Conservation (phyloP, 2,797 vertebrate species). For the Lagodon rhomboides region DNA sequence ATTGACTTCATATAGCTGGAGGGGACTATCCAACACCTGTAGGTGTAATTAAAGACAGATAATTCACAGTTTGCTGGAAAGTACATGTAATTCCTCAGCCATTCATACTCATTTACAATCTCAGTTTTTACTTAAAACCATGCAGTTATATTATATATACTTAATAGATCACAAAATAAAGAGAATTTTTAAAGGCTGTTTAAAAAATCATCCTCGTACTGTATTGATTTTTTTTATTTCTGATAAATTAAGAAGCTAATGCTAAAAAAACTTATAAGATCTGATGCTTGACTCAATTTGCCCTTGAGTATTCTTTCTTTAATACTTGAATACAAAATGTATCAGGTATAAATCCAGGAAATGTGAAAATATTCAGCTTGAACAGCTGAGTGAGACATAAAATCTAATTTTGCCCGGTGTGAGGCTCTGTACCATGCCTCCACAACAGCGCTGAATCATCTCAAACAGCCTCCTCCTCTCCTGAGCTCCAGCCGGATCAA, state of each 20-base stretch:
- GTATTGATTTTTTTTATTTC: not conserved
- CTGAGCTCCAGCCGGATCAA: slow-evolving; percentile 41
- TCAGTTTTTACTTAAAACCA: too few relatives aligned
- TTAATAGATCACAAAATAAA: too few relatives aligned
- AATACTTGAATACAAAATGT: not conserved
- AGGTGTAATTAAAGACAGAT: slow-evolving; percentile 18
- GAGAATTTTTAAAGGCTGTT: too few relatives aligned
- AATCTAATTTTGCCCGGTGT: slow-evolving; percentile 18
- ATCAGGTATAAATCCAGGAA: not conserved
- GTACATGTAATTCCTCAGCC: slow-evolving; percentile 13
- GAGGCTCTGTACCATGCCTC: not conserved
- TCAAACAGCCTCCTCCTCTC: slow-evolving; percentile 28
- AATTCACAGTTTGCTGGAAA: slow-evolving; percentile 28
- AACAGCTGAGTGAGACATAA: slow-evolving; percentile 19
- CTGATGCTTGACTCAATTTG: not conserved
- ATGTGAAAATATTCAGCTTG: slow-evolving; percentile 18
- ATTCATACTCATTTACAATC: not conserved
- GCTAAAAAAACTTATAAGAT: not conserved
- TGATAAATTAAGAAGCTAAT: not conserved
- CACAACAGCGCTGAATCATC: slow-evolving; percentile 44
- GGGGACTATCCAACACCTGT: slow-evolving; percentile 8
- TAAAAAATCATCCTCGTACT: not conserved
- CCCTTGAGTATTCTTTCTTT: not conserved
- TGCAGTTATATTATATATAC: too few relatives aligned
- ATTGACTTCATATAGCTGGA: not conserved